Conservation (phyloP, 1,140 invertebrate species). For the Euura saliciscinereae region DNA sequence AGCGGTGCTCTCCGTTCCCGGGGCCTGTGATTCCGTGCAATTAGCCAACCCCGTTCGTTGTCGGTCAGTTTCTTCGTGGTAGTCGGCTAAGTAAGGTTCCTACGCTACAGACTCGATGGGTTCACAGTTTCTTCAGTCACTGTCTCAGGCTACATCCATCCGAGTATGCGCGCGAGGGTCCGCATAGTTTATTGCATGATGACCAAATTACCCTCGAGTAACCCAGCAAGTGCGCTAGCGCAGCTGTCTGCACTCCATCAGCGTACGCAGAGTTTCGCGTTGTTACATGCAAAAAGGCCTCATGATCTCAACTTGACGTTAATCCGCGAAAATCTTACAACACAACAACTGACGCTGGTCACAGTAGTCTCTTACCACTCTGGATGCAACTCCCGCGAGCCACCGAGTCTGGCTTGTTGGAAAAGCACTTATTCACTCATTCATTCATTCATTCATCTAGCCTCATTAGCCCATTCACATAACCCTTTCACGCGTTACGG, state of each 20-base stretch:
- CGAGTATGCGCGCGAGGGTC: neutral
- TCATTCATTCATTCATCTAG: constrained; percentile 14
- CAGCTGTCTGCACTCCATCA: neutral
- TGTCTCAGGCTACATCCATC: too few species aligned
- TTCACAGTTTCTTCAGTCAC: too few species aligned
- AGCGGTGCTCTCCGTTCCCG: constrained; percentile 9
- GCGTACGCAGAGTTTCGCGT: too few species aligned
- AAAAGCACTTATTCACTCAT: constrained; percentile 12
- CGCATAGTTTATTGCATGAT: neutral
- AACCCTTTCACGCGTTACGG: neutral
- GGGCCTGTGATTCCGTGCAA: constrained; percentile 13
- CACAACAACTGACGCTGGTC: neutral
- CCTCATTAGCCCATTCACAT: constrained; percentile 8
- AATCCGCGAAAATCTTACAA: too few species aligned
- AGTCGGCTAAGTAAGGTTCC: neutral
- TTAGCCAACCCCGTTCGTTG: constrained; percentile 8
- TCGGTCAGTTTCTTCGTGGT: constrained; percentile 9
- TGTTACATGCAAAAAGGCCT: too few species aligned
- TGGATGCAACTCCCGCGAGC: neutral
- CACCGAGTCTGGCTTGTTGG: neutral
- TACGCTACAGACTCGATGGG: neutral
- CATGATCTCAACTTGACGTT: too few species aligned
- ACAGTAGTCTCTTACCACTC: neutral
- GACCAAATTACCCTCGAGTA: neutral
- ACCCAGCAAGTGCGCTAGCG: neutral